Base-by-base conservation (phyloP, 2,113 vertebrate genomes). In the Steatornis caripensis region DNA sequence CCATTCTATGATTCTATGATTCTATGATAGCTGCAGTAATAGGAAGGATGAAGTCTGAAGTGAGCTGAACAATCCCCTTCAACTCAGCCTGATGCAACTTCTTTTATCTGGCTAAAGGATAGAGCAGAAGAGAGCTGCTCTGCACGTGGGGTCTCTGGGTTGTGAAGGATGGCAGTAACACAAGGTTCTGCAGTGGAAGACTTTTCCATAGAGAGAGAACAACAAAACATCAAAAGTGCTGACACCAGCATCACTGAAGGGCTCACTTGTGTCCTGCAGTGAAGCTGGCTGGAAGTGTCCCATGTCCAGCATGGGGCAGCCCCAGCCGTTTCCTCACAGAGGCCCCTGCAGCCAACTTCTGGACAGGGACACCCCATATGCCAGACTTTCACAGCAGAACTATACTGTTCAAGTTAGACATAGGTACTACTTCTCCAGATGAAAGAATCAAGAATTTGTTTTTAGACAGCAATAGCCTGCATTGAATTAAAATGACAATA, bases 121-220 rank as follows among this genome's bases (percentile, higher is more conserved):
- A 15, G 55, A 70, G 37, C 34, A 61, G 54, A 87, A 46, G 22
- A 39, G 20, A 49, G n/a, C n/a, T 77, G 58, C 68, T 74, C 36
- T 77, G 49, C 46, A 34, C 54, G 55, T 39, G 60, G 22, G 11
- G 23, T 65, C 29, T 54, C 48, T 60, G 62, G 15, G 30, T 87
- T 4, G 1, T 15, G 34, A 23, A 80, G 36, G n/a, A 27, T 4
- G 0, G 3, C 19, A 2, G 6, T 26, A 24, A 66, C 7, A 9
- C 15, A n/a, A 27, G 9, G 23, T 61, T 78, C 83, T 61, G 46
- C 36, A 61, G 53, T 20, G 27, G 36, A 30, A 48, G 18, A 13
- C 22, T 51, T 26, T 90, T 51, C 55, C 45, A 5, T 3, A 61
- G 30, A 46, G 61, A 22, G n/a, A n/a, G 27, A n/a, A n/a, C 13